phyloP scores from a whole-genome alignment of 1,140 invertebrate genomes.

The Drosophila funebris region DNA sequence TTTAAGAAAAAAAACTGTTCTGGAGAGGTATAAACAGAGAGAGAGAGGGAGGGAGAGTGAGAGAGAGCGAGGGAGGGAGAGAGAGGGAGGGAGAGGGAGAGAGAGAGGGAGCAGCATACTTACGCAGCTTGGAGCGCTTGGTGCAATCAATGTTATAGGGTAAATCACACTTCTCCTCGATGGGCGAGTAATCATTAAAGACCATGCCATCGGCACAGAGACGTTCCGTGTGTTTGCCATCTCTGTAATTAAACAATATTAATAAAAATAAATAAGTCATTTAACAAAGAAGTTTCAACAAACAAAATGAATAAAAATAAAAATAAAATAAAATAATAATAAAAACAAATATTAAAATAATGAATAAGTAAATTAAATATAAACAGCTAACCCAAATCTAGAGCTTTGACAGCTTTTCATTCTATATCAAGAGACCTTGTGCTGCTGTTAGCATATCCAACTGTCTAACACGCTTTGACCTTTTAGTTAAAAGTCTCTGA shows the following conservation, averaged over 20 bases:
- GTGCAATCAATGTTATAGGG: conserved; percentile 94
- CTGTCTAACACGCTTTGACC: neutral
- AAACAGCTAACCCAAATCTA: too few species aligned
- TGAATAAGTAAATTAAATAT: too few species aligned
- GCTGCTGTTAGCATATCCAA: neutral
- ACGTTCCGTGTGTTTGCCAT: conserved; percentile 89
- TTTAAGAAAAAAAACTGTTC: neutral
- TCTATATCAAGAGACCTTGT: neutral
- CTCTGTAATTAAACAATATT: conserved; percentile 82
- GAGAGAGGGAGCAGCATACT: conserved; percentile 84
- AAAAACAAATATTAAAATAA: too few species aligned
- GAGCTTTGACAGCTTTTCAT: neutral
- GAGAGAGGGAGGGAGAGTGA: neutral
- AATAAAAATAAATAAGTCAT: neutral
- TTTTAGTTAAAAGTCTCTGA: neutral
- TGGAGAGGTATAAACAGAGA: neutral
- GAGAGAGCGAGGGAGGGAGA: neutral
- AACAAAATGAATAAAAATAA: neutral
- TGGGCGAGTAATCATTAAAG: conserved; percentile 93
- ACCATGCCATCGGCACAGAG: conserved; percentile 96
- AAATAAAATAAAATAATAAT: too few species aligned
- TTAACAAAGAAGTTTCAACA: neutral
- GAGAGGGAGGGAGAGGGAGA: neutral
- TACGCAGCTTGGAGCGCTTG: conserved; percentile 90
- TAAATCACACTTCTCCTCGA: conserved; percentile 94